Conservation (phyloP, 2,888 invertebrate genomes). For the Ichneumoninae sp. region DNA sequence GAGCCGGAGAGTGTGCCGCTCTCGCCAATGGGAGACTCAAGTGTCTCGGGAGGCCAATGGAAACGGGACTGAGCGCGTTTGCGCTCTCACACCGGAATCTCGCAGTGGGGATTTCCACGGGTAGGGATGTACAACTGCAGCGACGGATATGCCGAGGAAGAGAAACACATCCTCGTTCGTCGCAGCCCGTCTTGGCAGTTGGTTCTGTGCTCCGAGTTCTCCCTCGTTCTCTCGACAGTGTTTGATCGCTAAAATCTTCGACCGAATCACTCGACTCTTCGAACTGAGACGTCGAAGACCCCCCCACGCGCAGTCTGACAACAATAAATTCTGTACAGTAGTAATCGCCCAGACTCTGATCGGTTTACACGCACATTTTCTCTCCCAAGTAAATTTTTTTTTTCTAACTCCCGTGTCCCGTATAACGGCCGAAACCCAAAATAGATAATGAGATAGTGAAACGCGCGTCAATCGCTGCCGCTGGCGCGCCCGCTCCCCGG, state of each 20-base stretch:
- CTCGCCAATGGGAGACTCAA: constrained; percentile 45
- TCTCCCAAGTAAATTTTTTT: background rate
- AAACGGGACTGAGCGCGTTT: constrained; percentile 69
- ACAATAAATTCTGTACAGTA: background rate
- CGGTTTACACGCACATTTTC: constrained; percentile 2
- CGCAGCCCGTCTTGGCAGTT: constrained; percentile 80
- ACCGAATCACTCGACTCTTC: background rate
- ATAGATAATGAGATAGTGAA: background rate
- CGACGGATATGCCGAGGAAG: constrained; percentile 78
- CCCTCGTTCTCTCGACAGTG: constrained; percentile 60
- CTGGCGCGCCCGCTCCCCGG: background rate
- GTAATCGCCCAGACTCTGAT: background rate
- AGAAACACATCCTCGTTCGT: constrained; percentile 81
- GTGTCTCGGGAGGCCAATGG: constrained; percentile 66
- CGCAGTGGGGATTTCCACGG: constrained; percentile 64
- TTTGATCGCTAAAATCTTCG: constrained; percentile 21
- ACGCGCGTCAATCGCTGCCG: background rate
- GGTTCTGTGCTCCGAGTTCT: constrained; percentile 76
- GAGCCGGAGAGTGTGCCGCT: constrained; percentile 45
- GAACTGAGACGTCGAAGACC: background rate
- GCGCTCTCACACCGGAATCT: constrained; percentile 75
- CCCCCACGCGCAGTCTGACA: constrained; percentile 2
- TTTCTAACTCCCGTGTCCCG: background rate
- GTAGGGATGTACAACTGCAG: constrained; percentile 80
- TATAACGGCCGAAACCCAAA: background rate